A percentile compares a stretch with the other conserved stretches of the same genome.
Evolutionary conservation across 2,113 vertebrate genomes (phyloP).

Genomic region (Chaenogobius annularis): DNA sequence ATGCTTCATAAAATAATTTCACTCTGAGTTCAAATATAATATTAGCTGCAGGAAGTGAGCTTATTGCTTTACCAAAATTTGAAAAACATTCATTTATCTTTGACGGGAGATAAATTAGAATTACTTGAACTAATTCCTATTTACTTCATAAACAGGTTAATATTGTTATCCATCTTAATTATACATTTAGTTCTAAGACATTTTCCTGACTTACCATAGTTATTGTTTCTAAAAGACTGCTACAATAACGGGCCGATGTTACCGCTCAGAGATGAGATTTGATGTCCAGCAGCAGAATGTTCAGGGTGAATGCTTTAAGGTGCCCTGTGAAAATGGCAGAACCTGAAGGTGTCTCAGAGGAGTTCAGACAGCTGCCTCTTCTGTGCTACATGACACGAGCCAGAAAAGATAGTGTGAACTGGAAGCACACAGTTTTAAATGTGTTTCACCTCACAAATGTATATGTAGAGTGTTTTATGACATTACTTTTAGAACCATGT

Average conservation of each 20-base stretch:
- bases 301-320: not conserved
- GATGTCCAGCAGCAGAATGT: not conserved
- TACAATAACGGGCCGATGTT: not conserved
- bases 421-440: not conserved
- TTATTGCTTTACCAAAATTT: slow-evolving; percentile 1
- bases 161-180: not conserved
- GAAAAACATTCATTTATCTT: slow-evolving; percentile 1
- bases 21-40: not conserved
- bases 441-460: not conserved
- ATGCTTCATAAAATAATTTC: not conserved
- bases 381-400: not conserved
- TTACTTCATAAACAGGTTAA: not conserved
- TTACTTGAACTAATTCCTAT: not conserved
- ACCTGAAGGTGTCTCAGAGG: not conserved
- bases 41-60: not conserved
- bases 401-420: not conserved
- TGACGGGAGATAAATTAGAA: not conserved
- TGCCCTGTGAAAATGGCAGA: not conserved
- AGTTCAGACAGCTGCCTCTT: not conserved
- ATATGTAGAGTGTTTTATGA: no score
- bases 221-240: not conserved
- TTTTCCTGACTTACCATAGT: no score
- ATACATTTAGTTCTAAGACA: no score
- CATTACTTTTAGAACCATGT: no score
- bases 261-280: not conserved